Evolutionary conservation across 2,888 invertebrate species (phyloP).

Genomic region (Parochlus steinenii): DNA sequence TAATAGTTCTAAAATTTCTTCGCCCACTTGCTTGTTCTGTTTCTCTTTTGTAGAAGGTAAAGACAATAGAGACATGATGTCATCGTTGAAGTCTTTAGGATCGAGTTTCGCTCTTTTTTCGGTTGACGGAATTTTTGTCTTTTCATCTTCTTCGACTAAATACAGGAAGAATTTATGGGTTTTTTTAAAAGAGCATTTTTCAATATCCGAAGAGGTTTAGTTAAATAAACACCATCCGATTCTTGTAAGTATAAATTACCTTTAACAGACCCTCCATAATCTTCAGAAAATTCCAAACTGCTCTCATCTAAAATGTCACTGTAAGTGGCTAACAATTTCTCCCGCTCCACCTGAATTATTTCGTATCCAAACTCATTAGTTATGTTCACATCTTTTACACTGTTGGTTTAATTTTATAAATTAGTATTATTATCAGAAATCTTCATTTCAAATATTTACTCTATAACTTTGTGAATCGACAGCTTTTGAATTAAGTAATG

Average conservation of each 20-base stretch:
- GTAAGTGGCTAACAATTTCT: slow-evolving; percentile 23
- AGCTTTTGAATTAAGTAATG: no score
- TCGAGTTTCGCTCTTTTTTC: slow-evolving; percentile 32
- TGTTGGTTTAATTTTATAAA: no score
- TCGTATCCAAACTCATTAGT: slow-evolving; percentile 27
- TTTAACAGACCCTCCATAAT: slow-evolving; percentile 13
- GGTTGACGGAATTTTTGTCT: slow-evolving; percentile 30
- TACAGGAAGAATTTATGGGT: no score
- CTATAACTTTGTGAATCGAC: no score
- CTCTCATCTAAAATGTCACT: slow-evolving; percentile 26
- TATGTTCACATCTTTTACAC: slow-evolving; percentile 27
- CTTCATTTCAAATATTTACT: slow-evolving; percentile 10
- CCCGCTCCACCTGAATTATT: slow-evolving; percentile 26
- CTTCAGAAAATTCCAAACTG: slow-evolving; percentile 13
- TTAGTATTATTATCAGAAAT: no score
- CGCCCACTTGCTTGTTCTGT: slow-evolving; percentile 86
- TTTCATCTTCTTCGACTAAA: slow-evolving; percentile 22
- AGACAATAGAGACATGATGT: slow-evolving; percentile 43
- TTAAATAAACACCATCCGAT: no score
- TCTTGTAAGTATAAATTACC: no score
- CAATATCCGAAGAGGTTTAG: no score
- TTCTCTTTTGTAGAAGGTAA: slow-evolving; percentile 90
- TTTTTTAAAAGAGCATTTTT: no score
- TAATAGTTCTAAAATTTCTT: slow-evolving; percentile 84
- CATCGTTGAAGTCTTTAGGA: slow-evolving; percentile 30